A percentile compares a stretch with the other conserved stretches of the same genome.
phyloP scores from a whole-genome alignment of 2,797 vertebrate species.

The Propithecus perrieri region DNA sequence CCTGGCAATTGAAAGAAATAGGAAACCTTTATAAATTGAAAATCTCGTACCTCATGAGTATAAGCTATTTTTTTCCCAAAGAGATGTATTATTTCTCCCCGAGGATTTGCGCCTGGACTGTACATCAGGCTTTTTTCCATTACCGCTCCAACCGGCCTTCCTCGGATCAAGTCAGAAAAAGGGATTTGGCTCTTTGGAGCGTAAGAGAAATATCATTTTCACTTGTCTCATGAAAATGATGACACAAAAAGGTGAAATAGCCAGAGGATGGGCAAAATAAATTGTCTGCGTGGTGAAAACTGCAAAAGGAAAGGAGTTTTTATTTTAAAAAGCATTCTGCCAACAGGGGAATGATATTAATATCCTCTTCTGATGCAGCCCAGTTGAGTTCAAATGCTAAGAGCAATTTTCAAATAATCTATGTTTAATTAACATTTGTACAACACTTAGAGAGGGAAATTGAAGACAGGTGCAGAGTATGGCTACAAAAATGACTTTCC shows the following conservation, averaged over 20 bases:
- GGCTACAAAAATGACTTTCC: not conserved
- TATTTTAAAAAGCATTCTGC: conserved; percentile 36
- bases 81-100: conserved; percentile 60
- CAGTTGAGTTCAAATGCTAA: conserved; percentile 67
- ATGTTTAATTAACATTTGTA: conserved; percentile 79
- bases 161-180: conserved; percentile 47
- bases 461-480: conserved; percentile 23
- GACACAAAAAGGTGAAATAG: conserved; percentile 73
- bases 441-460: conserved; percentile 40
- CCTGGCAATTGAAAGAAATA: conserved; percentile 44
- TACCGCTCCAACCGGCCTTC: conserved; percentile 27
- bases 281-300: conserved; percentile 24
- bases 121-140: conserved; percentile 49
- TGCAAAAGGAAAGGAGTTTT: conserved; percentile 46
- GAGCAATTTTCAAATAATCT: conserved; percentile 70
- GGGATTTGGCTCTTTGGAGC: conserved; percentile 60
- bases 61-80: conserved; percentile 58
- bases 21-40: conserved; percentile 72
- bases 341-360: conserved; percentile 39
- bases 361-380: conserved; percentile 22
- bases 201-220: conserved; percentile 73
- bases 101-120: conserved; percentile 57
- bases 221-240: conserved; percentile 70
- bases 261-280: conserved; percentile 63
- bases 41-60: conserved; percentile 64